phyloP scores from a whole-genome alignment of 2,797 vertebrate species.

The Amphiprion clarkii region DNA sequence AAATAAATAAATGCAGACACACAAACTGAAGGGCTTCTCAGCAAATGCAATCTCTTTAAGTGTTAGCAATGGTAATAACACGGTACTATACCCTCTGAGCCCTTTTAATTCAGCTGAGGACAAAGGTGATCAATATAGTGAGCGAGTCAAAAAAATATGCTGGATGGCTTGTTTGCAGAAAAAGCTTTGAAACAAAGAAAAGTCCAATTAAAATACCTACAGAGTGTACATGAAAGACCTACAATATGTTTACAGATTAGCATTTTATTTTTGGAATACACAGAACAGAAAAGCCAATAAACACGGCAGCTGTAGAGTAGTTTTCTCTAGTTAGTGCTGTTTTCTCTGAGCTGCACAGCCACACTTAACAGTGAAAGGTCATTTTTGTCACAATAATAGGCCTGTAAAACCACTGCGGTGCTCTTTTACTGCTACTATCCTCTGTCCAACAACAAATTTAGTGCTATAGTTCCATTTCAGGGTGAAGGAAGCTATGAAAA shows the following conservation, averaged over 20 bases:
- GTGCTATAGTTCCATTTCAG: neutral
- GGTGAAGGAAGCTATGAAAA: neutral
- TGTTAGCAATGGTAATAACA: slow-evolving; percentile 36
- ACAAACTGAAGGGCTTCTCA: slow-evolving; percentile 10
- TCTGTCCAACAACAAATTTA: slow-evolving; percentile 9
- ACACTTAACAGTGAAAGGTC: slow-evolving; percentile 36
- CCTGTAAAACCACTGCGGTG: slow-evolving; percentile 25
- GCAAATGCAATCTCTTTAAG: slow-evolving; percentile 48
- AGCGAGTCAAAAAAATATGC: neutral
- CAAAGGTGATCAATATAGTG: slow-evolving; percentile 6
- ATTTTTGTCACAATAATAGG: slow-evolving; percentile 33
- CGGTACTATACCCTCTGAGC: neutral
- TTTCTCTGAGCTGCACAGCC: slow-evolving; percentile 14
- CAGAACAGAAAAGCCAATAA: slow-evolving; percentile 11
- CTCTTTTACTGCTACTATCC: slow-evolving; percentile 10
- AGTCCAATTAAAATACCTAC: neutral
- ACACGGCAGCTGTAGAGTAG: neutral
- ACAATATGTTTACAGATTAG: neutral
- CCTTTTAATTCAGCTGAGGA: slow-evolving; percentile 13
- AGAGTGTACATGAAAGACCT: neutral
- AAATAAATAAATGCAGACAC: slow-evolving; percentile 30
- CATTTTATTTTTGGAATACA: neutral
- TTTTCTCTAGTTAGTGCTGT: slow-evolving; percentile 13
- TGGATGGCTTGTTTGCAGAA: neutral
- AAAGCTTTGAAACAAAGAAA: neutral